phyloP scores from a whole-genome alignment of 2,113 vertebrate species.

The Zapornia atra region DNA sequence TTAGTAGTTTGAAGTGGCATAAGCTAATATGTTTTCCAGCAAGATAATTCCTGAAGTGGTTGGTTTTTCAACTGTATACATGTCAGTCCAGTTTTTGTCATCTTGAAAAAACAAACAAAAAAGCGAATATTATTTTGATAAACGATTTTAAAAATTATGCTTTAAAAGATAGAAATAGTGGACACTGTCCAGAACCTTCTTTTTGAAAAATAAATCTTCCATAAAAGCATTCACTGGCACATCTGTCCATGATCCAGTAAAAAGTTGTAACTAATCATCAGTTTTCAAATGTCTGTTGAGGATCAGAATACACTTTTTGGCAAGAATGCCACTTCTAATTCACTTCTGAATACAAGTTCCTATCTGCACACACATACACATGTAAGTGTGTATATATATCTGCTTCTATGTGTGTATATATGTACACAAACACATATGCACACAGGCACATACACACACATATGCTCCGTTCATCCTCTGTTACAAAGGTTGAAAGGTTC shows the following conservation, averaged over 20 bases:
- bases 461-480: neutral
- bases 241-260: too few species aligned
- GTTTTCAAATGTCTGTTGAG: neutral
- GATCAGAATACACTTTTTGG: neutral
- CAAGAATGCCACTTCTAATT: neutral
- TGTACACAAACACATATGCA: too few species aligned
- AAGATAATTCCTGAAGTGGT: neutral
- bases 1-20: neutral
- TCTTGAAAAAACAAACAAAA: neutral
- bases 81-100: neutral
- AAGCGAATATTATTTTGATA: neutral
- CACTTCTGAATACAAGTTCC: neutral
- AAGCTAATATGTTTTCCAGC: neutral
- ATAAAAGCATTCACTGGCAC: neutral
- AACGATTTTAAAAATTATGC: neutral
- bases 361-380: fast-evolving
- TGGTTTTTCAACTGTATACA: neutral
- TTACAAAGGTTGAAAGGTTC: neutral
- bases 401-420: neutral
- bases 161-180: neutral
- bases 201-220: neutral
- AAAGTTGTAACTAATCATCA: neutral
- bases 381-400: fast-evolving
- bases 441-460: fast-evolving
- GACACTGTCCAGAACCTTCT: neutral